These are phyloP conservation scores for Microtus californicus DNA, from an alignment of 2,797 vertebrate species.

Conservation along the genomic window DNA sequence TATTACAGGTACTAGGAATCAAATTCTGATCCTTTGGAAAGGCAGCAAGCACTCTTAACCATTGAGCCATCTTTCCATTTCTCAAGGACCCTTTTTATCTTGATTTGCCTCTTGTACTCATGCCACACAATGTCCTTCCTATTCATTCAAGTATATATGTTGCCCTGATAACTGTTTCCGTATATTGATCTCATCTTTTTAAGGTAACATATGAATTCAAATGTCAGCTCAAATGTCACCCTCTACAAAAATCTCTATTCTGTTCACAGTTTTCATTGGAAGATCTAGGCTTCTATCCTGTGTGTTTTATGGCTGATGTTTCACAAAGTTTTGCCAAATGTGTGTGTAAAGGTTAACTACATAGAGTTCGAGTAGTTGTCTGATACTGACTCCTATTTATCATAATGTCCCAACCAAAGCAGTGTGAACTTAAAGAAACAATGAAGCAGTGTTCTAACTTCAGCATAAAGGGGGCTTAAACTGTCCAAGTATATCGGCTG, in stretches of 20 bases:
- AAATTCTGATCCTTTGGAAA: neutral
- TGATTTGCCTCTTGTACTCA: neutral
- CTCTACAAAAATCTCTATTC: conserved; percentile 36
- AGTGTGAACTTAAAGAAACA: neutral
- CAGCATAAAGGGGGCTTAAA: neutral
- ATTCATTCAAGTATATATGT: neutral
- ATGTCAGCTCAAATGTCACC: conserved; percentile 5
- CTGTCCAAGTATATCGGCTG: neutral
- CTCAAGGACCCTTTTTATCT: neutral
- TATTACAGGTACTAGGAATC: neutral
- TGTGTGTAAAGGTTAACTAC: neutral
- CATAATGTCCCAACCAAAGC: neutral
- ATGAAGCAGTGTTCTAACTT: neutral
- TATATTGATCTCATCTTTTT: neutral
- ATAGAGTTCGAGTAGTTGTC: neutral
- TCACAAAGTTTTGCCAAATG: neutral
- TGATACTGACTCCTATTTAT: neutral
- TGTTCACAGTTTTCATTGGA: conserved; percentile 28
- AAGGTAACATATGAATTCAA: neutral
- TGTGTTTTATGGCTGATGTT: neutral
- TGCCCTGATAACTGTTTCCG: neutral
- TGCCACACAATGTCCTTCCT: neutral
- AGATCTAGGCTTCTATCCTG: neutral
- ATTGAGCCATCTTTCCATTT: neutral
- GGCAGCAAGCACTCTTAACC: neutral